Conservation (phyloP, 2,797 vertebrate genomes). For the Pseudopleuronectes americanus region DNA sequence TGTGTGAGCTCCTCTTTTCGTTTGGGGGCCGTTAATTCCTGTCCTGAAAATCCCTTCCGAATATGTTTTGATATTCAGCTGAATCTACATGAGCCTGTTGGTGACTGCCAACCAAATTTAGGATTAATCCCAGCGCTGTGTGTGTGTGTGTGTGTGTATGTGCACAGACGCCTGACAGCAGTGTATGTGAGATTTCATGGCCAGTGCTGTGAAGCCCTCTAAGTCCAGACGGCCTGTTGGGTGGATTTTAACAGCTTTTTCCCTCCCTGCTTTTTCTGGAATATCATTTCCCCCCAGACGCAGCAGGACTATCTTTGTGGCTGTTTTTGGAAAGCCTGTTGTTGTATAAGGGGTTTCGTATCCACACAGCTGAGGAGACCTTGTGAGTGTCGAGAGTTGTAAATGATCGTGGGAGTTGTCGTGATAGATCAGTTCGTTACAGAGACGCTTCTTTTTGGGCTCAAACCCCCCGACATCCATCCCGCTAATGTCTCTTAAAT, state of each 20-base stretch:
- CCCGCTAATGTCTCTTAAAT: conserved; percentile 17
- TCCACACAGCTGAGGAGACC: conserved; percentile 16
- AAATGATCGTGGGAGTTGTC: conserved; percentile 12
- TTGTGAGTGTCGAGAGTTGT: neutral
- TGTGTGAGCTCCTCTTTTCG: conserved; percentile 25
- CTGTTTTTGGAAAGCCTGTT: conserved; percentile 11
- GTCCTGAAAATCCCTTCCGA: conserved; percentile 60
- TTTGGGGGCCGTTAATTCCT: conserved; percentile 51
- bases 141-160: conserved; percentile 25
- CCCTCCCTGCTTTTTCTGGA: conserved; percentile 35
- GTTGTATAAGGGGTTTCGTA: conserved; percentile 36
- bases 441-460: neutral
- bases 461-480: conserved; percentile 19
- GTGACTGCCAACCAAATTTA: conserved; percentile 59
- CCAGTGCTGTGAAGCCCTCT: conserved; percentile 50
- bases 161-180: conserved; percentile 41
- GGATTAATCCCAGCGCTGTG: conserved; percentile 53
- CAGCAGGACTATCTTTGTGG: conserved; percentile 25
- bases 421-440: neutral
- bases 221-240: conserved; percentile 60
- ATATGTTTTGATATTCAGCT: conserved; percentile 69
- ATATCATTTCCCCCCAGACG: conserved; percentile 45
- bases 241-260: conserved; percentile 54
- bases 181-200: conserved; percentile 62
- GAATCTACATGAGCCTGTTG: conserved; percentile 46